Evolutionary conservation across 2,888 invertebrate species (phyloP), one percentile per base, ranked within the genome.

Genomic region (Agapostemon virescens): DNA sequence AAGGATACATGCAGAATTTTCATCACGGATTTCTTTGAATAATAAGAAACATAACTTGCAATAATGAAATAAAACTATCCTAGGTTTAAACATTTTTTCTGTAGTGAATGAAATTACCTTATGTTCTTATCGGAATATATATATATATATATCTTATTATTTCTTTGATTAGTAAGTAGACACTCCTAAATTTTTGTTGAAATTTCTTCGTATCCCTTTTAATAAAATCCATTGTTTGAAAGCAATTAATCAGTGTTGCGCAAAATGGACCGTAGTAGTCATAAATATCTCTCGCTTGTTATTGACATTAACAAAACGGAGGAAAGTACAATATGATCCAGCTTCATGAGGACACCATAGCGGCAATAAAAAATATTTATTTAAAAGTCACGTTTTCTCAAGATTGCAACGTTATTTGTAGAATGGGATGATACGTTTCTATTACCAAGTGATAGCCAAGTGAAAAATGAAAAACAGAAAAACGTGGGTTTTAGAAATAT

Each of bases 221-320:
- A 83, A 77, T 49, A 81, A 82, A 81, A 81, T 82, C 77, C 73
- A 84, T 30, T 69, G 52, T 58, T 52, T 23, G 20, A 74, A 77
- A 45, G 38, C 71, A 74, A 63, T 74, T 75, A 73, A 84, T 84
- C 79, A 83, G 79, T 84, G 79, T 80, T 83, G 77, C 75, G 74
- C 84, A 75, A 61, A 55, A 61, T 36, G 30, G 30, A 7, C 20
- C 55, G 64, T 55, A 26, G 55, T 55, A 55, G 55, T 26, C 15
- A 4, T 13, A 11, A 55, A 6, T 26, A 55, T 55, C 6, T 55
- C 55, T 55, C 5, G 55, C 26, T 26, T 26, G 7, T 7, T 26
- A 17, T 26, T 17, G 15, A 26, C 17, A n/a, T n/a, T n/a, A 17
- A 26, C 7, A 55, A 15, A 26, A 26, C 17, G 0, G 55, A 17